Evolutionary conservation across 53 echinoderm and acorn worm genomes (phyloP), one percentile per base, ranked within the genome.

Genomic region (Echinarachnius parma): DNA sequence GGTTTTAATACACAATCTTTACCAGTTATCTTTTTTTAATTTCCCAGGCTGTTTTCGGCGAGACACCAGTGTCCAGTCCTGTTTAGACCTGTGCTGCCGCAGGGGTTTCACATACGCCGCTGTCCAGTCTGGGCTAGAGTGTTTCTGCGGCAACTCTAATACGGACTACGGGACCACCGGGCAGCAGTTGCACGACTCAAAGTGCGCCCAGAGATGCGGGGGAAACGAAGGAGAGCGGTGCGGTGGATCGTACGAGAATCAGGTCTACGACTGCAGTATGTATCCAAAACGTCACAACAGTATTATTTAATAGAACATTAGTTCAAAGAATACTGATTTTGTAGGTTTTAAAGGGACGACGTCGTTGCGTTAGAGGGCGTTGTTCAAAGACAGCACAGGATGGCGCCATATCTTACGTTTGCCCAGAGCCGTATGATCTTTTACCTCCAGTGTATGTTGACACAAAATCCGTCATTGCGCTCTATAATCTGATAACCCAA

Each of bases 181-280:
- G 8, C 20, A 45, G 30, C 18, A 50, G 47, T 14, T 86, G 0
- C 5, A 34, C 2, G 74, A 82, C 31, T 59, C 26, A 0, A 18
- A 49, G 9, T 87, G 87, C 44, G 53, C 64, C 28, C 52, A 53
- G 21, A 72, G 60, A 31, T 87, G 87, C 59, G 16, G 37, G 2
- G 82, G 87, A 1, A 63, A 87, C 25, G 34, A 59, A 3, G 28
- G 64, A 1, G 74, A 78, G 36, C 62, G 74, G 14, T 87, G 87
- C 28, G 87, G 87, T 15, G 75, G 78, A 46, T 74, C 78, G 18
- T 87, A 61, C 61, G 64, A 78, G 29, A 35, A 82, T 46, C 78
- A 87, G 31, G 77, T 87, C 23, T 87, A 87, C 54, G 55, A 74
- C 21, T 87, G 87, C 16, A 66, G 87, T 87, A 58, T 82, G 87